These are phyloP conservation scores for Megathymus violae DNA, from an alignment of 1,140 invertebrate species.

Conservation along the genomic window DNA sequence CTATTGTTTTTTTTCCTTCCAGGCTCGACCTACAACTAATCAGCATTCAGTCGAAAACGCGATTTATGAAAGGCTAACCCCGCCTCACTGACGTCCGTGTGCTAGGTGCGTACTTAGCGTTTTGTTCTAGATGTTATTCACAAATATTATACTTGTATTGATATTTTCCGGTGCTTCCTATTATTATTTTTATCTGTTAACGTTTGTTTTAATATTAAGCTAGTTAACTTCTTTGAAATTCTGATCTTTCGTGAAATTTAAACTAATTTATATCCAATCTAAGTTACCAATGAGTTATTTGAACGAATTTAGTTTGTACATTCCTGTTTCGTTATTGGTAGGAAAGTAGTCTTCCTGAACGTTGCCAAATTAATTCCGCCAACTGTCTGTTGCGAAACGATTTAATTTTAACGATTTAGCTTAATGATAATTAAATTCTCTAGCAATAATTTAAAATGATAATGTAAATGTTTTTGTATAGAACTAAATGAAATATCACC, in stretches of 20 bases:
- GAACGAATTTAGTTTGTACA: conserved; percentile 82
- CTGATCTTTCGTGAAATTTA: conserved; percentile 56
- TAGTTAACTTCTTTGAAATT: conserved; percentile 68
- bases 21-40: conserved; percentile 32
- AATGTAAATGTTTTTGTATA: conserved; percentile 84
- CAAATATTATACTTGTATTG: conserved; percentile 49
- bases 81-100: conserved; percentile 23
- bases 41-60: conserved; percentile 26
- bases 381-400: conserved; percentile 76
- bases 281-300: conserved; percentile 81
- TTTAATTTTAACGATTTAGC: conserved; percentile 75
- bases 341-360: conserved; percentile 82
- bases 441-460: conserved; percentile 81
- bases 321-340: conserved; percentile 81
- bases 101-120: conserved; percentile 45
- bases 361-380: conserved; percentile 80
- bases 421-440: conserved; percentile 79
- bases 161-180: conserved; percentile 79
- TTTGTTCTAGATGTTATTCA: conserved; percentile 65
- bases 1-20: conserved; percentile 37
- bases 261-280: conserved; percentile 71
- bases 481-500: conserved; percentile 67
- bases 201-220: conserved; percentile 76
- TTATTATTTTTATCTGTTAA: conserved; percentile 77
- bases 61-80: conserved; percentile 32